Conservation (phyloP, 1,140 invertebrate species). For the Atta colombica region DNA sequence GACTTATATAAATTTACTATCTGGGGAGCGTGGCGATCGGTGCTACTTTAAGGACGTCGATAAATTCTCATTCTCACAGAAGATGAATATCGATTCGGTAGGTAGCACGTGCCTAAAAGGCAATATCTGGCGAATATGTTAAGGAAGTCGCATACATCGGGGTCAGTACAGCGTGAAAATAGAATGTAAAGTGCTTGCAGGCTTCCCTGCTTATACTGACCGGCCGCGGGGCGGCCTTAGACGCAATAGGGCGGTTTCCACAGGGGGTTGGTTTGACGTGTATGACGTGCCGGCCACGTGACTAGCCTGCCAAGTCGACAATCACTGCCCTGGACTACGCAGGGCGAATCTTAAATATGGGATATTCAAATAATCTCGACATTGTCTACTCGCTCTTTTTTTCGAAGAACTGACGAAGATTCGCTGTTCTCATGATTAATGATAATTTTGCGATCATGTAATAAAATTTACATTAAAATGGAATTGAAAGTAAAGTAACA, state of each 20-base stretch:
- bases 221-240: conserved; percentile 68
- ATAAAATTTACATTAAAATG: conserved; percentile 5
- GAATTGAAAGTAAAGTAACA: background rate
- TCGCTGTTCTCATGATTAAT: background rate
- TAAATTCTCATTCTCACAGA: conserved; percentile 63
- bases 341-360: conserved; percentile 85
- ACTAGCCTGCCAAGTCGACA: conserved; percentile 84
- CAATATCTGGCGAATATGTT: conserved; percentile 84
- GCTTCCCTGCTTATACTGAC: conserved; percentile 49
- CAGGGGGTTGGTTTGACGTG: conserved; percentile 84
- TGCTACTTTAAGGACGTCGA: conserved; percentile 45
- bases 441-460: background rate
- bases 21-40: conserved; percentile 3
- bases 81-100: conserved; percentile 77
- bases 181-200: conserved; percentile 84
- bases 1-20: background rate
- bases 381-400: conserved; percentile 23
- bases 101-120: conserved; percentile 80
- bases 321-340: conserved; percentile 85
- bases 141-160: conserved; percentile 84
- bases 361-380: conserved; percentile 85
- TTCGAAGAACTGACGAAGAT: background rate
- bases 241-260: conserved; percentile 72
- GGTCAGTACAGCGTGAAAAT: conserved; percentile 86
- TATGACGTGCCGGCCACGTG: conserved; percentile 86